phyloP scores from a whole-genome alignment of 2,797 vertebrate genomes.

The Alauda arvensis region DNA sequence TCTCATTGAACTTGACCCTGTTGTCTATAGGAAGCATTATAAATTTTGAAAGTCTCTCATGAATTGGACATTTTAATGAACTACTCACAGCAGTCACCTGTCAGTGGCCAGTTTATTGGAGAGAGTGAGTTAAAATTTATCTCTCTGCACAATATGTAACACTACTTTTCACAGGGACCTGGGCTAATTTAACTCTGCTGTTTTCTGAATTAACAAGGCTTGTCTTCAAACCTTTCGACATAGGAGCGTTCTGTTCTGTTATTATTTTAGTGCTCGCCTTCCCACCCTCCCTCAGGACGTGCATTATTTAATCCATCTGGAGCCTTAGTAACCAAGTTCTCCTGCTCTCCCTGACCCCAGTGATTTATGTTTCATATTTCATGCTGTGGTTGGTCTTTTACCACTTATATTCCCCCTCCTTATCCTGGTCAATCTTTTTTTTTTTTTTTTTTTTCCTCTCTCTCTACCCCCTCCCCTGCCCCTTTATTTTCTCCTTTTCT shows the following conservation, averaged over 20 bases:
- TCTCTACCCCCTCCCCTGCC: rapidly evolving
- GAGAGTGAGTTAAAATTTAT: constrained; percentile 69
- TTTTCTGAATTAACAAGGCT: constrained; percentile 74
- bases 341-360: constrained; percentile 53
- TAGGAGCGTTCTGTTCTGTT: constrained; percentile 63
- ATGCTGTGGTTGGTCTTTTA: constrained; percentile 51
- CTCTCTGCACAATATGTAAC: constrained; percentile 65
- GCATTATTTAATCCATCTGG: constrained; percentile 69
- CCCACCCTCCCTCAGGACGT: constrained; percentile 59
- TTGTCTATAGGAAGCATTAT: constrained; percentile 70
- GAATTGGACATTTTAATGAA: constrained; percentile 76
- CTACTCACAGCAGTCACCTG: constrained; percentile 69
- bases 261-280: constrained; percentile 60
- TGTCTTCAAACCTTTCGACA: constrained; percentile 71
- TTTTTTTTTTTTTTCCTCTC: background rate
- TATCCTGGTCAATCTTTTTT: background rate
- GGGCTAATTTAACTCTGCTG: constrained; percentile 72
- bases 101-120: constrained; percentile 58
- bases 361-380: constrained; percentile 66
- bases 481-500: background rate
- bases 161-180: constrained; percentile 60
- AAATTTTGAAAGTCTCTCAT: constrained; percentile 75
- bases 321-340: constrained; percentile 58
- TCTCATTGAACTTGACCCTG: constrained; percentile 71
- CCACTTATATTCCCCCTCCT: constrained; percentile 23